Evolutionary conservation across 2,797 vertebrate genomes (phyloP).

Genomic region (Brachyrhaphis roseni): DNA sequence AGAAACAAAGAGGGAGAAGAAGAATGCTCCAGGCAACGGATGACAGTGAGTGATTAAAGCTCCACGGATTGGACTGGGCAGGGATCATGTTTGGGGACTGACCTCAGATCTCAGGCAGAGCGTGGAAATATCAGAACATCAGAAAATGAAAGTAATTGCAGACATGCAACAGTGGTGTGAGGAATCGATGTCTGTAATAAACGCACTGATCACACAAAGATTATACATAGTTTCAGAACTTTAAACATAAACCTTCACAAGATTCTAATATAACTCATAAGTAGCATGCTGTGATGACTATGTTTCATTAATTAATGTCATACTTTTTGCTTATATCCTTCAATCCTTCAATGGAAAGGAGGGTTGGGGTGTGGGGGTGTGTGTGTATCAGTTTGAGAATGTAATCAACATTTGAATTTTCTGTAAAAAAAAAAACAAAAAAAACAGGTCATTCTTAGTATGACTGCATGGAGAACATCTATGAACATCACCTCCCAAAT

Average conservation of each 20-base stretch:
- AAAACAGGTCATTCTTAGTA: neutral
- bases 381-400: too few relatives aligned
- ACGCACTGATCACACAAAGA: neutral
- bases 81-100: neutral
- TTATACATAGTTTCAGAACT: neutral
- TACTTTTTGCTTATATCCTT: neutral
- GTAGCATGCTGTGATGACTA: neutral
- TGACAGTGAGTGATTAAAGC: conserved; percentile 9
- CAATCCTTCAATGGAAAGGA: too few relatives aligned
- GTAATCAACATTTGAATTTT: too few relatives aligned
- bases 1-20: neutral
- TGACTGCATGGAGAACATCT: neutral
- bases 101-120: neutral
- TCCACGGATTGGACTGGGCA: neutral
- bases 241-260: neutral
- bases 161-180: neutral
- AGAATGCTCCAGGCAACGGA: neutral
- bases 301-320: neutral
- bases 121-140: neutral
- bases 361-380: too few relatives aligned
- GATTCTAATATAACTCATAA: neutral
- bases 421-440: too few relatives aligned
- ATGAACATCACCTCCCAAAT: neutral
- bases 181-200: neutral
- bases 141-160: conserved; percentile 1